A percentile compares a stretch with the other conserved stretches of the same genome.
phyloP scores from a whole-genome alignment of 1,140 invertebrate species.

The Acromyrmex echinatior region DNA sequence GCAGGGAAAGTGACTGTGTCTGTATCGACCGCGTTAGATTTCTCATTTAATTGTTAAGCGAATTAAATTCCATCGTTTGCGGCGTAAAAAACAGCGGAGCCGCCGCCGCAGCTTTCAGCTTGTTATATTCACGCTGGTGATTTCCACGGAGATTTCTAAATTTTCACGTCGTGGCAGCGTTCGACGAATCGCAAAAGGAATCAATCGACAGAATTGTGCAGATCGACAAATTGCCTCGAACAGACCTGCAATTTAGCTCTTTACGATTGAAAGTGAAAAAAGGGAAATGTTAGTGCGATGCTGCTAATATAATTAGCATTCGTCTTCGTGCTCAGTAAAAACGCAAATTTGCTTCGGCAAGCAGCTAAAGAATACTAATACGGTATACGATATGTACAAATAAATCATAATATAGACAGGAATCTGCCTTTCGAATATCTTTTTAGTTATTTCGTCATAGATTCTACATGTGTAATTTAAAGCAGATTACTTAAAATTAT shows the following conservation, averaged over 20 bases:
- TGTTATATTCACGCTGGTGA: constrained; percentile 31
- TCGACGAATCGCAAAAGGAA: constrained; percentile 30
- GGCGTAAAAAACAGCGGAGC: constrained; percentile 24
- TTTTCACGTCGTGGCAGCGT: constrained; percentile 37
- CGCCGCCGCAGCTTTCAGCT: constrained; percentile 31
- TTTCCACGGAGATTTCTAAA: constrained; percentile 68
- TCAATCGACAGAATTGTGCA: neutral
- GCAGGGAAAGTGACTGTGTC: constrained; percentile 37
- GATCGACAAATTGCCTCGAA: neutral
- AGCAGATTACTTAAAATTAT: neutral
- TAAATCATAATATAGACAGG: neutral
- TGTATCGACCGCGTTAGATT: constrained; percentile 28
- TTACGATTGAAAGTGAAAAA: constrained; percentile 65
- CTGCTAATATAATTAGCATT: constrained; percentile 67
- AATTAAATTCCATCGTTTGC: constrained; percentile 26
- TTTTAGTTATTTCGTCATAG: neutral
- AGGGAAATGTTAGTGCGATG: constrained; percentile 14
- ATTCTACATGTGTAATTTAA: neutral
- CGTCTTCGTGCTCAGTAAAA: constrained; percentile 5
- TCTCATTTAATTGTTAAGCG: constrained; percentile 60
- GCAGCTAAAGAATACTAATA: neutral
- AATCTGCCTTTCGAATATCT: neutral
- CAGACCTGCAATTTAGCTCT: neutral
- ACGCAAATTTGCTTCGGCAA: constrained; percentile 47
- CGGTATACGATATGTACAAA: neutral